Evolutionary conservation across 2,888 invertebrate genomes (phyloP).

Genomic region (Eulithis testata): DNA sequence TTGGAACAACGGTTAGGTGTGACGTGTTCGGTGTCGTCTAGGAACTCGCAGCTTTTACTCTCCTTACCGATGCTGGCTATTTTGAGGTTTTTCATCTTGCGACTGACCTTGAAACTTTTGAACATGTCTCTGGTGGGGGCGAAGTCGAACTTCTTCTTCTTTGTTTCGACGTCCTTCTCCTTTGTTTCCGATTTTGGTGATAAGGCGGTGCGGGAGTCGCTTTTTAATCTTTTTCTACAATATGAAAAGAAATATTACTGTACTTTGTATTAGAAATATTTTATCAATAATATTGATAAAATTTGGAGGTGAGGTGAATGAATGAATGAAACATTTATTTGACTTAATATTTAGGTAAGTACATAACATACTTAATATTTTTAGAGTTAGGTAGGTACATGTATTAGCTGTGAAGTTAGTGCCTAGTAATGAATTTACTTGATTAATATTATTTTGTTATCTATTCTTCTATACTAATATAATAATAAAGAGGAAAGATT

Average conservation of each 20-base stretch:
- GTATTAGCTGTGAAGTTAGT: neutral
- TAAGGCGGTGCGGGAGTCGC: constrained; percentile 71
- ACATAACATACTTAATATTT: no score
- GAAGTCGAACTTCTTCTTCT: constrained; percentile 81
- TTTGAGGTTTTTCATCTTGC: constrained; percentile 73
- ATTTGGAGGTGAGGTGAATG: no score
- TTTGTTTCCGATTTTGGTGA: constrained; percentile 72
- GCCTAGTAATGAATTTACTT: neutral
- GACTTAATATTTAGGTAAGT: no score
- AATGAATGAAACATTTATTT: no score
- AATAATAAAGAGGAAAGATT: no score
- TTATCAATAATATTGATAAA: no score
- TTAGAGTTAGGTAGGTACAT: no score
- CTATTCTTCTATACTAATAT: no score
- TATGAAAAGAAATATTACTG: neutral
- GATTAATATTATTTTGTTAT: no score
- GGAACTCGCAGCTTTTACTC: constrained; percentile 77
- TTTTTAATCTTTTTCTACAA: constrained; percentile 76
- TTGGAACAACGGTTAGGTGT: constrained; percentile 67
- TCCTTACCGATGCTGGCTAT: constrained; percentile 60
- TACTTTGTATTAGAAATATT: neutral
- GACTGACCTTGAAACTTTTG: constrained; percentile 75
- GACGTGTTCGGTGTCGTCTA: constrained; percentile 69
- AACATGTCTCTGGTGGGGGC: constrained; percentile 77
- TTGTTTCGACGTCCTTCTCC: constrained; percentile 71